Evolutionary conservation across 2,113 vertebrate species (phyloP).

Genomic region (Illadopsis cleaveri): DNA sequence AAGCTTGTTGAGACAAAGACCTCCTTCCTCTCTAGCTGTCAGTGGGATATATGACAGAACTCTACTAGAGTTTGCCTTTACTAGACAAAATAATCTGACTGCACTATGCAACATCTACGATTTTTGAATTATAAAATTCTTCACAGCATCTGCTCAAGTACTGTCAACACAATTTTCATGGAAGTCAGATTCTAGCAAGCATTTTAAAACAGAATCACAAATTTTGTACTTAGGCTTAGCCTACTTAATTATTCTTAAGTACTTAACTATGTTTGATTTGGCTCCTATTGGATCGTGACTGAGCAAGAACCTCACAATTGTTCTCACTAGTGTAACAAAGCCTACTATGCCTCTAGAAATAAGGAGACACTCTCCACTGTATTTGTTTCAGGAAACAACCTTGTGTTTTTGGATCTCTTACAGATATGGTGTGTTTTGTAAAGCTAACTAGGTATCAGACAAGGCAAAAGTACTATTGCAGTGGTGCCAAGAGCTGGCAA

Average conservation of each 20-base stretch:
- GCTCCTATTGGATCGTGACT: accelerated
- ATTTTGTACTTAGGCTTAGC: not conserved
- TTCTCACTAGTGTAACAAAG: not conserved
- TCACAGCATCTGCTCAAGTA: not conserved
- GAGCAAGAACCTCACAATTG: not conserved
- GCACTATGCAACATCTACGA: not conserved
- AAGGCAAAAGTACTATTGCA: not conserved
- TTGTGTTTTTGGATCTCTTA: not conserved
- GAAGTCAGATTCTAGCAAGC: not conserved
- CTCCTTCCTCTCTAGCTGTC: not conserved
- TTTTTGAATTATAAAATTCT: not conserved
- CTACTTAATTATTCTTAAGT: not conserved
- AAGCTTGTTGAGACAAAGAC: not conserved
- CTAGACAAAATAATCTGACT: not conserved
- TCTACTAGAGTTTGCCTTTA: not conserved
- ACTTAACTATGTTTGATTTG: not conserved
- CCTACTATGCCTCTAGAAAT: not conserved
- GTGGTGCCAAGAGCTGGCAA: not conserved
- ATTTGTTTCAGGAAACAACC: not conserved
- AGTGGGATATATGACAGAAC: not conserved
- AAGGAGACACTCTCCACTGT: not conserved
- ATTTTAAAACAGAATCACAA: not conserved
- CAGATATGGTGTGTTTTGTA: not conserved
- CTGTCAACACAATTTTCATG: not conserved
- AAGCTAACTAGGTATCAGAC: not conserved